Base-by-base conservation (phyloP, 1,140 invertebrate genomes). In the Zaprionus taronus region DNA sequence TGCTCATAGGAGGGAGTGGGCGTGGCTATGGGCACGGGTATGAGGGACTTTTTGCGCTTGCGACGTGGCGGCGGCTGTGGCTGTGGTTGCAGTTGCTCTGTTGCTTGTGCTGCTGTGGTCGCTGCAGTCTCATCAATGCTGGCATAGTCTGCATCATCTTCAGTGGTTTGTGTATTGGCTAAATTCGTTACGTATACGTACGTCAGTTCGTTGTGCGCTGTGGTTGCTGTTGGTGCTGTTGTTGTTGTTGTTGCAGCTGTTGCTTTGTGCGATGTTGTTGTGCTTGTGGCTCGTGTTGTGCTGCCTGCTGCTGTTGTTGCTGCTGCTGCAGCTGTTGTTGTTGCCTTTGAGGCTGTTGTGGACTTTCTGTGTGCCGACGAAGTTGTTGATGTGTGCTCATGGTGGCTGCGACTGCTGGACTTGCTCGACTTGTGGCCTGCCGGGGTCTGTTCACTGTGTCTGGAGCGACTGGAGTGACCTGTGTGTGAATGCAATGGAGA, bases 131-230 rank as follows among this genome's bases (percentile, higher is more conserved):
- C 78, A 44, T 82, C 83, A 22, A 86, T 87, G 67, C 77, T 83
- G 49, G 77, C 83, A 53, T 87, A 86, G 26, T 86, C 82, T 5
- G 74, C 78, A 36, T 84, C 74, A 31, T 84, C 73, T 60, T 89
- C 72, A 63, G 11, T 64, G 83, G 75, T 80, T 85, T 85, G 71
- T 81, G 60, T 85, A 76, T 82, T 71, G 78, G 74, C 73, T 92
- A 92, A 92, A 91, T 91, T 91, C 87, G 82, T 92, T 91, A 91
- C 91, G 91, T 79, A 91, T 92, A 92, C 91, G 87, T 92, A 92
- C 90, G 91, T 92, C 91, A 83, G 89, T 80, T 91, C 83, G 81
- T 81, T 80, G 87, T 87, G 80, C 63, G 78, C 41, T 56, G 75
- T 57, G 61, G 70, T 47, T 76, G 85, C 15, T 57, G 60, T 22